phyloP scores from a whole-genome alignment of 2,113 vertebrate genomes.

The Thinocorus orbignyianus region DNA sequence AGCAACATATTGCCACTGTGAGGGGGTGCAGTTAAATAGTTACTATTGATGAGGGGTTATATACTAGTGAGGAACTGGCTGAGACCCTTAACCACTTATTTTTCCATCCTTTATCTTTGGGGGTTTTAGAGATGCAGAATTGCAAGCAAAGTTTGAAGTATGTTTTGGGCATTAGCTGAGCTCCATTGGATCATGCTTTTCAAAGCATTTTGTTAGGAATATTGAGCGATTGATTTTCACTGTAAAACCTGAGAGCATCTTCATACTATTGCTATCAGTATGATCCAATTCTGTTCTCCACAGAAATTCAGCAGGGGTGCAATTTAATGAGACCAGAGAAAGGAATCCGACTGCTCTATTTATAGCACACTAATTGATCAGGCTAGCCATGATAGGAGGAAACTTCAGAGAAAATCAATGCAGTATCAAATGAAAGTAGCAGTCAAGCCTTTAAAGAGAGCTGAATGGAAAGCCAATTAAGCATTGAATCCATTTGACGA shows the following conservation, averaged over 20 bases:
- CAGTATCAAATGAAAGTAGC: constrained; percentile 53
- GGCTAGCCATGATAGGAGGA: constrained; percentile 43
- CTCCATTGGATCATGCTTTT: background rate
- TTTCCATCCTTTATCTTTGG: background rate
- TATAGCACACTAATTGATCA: constrained; percentile 70
- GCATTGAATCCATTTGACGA: constrained; percentile 31
- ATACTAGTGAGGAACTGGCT: background rate
- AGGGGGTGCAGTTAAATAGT: background rate
- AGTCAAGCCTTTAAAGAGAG: constrained; percentile 10
- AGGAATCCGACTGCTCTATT: constrained; percentile 36
- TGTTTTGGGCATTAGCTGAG: background rate
- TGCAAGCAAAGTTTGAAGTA: background rate
- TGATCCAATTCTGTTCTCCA: background rate
- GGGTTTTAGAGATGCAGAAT: background rate
- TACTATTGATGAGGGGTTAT: background rate
- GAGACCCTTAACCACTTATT: background rate
- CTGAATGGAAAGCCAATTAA: constrained; percentile 54
- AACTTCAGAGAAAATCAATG: constrained; percentile 67
- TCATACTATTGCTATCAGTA: background rate
- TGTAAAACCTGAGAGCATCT: background rate
- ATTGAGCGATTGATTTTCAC: constrained; percentile 45
- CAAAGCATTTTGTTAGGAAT: constrained; percentile 29
- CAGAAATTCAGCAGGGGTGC: constrained; percentile 48
- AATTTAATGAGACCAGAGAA: constrained; percentile 47
- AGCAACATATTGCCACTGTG: background rate